These are phyloP conservation scores for Stegodyphus dumicola DNA, from an alignment of 1,140 invertebrate genomes.

Conservation along the genomic window DNA sequence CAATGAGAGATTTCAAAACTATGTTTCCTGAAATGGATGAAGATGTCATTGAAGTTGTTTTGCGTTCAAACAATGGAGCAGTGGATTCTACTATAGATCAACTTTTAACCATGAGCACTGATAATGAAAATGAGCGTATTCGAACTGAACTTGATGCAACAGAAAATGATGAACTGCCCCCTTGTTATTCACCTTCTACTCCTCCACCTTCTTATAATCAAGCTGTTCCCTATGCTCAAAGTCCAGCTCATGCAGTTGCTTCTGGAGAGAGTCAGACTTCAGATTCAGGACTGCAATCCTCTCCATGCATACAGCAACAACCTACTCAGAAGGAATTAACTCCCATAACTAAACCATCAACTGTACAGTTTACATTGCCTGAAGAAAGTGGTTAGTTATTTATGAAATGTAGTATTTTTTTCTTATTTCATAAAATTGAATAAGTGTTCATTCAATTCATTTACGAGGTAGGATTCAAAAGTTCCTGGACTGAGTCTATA, in stretches of 20 bases:
- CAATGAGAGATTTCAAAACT: conserved; percentile 90
- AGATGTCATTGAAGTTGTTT: conserved; percentile 81
- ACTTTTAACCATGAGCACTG: conserved; percentile 87
- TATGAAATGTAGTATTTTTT: no score
- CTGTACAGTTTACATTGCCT: no score
- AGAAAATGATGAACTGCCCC: conserved; percentile 63
- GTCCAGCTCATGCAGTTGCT: conserved; percentile 48
- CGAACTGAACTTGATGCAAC: conserved; percentile 65
- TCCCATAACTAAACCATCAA: no score
- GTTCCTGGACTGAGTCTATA: no score
- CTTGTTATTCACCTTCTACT: conserved; percentile 63
- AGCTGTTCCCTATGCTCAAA: conserved; percentile 64
- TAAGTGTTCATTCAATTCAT: no score
- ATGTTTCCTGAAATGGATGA: conserved; percentile 94
- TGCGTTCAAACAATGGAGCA: conserved; percentile 74
- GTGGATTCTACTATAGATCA: conserved; percentile 93
- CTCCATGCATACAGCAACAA: neutral
- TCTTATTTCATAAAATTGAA: no score
- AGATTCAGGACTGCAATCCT: neutral
- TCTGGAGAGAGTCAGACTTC: neutral
- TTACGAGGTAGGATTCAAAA: no score
- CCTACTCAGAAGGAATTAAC: no score
- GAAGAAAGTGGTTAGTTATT: no score
- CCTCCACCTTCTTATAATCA: conserved; percentile 67
- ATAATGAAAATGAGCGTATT: conserved; percentile 80